phyloP scores from a whole-genome alignment of 2,797 vertebrate genomes.

The Darevskia mixta region DNA sequence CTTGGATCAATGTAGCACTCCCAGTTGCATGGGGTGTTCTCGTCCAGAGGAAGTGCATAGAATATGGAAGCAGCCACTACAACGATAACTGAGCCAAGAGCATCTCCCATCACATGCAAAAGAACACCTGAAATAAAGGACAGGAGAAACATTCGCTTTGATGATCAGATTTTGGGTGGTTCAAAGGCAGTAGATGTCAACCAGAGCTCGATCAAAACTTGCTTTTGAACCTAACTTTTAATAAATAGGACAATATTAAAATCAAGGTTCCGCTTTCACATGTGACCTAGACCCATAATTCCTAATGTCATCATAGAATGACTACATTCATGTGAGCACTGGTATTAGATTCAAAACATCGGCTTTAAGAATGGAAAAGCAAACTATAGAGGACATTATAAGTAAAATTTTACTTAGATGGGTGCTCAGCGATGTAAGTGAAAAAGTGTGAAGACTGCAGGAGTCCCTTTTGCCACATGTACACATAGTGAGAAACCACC shows the following conservation, averaged over 20 bases:
- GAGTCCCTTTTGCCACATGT: not conserved
- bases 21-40: slow-evolving; percentile 80
- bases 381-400: not conserved
- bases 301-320: not conserved
- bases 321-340: not conserved
- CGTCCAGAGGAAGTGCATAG: slow-evolving; percentile 78
- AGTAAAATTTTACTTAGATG: not conserved
- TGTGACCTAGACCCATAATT: not conserved
- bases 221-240: not conserved
- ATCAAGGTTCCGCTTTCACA: not conserved
- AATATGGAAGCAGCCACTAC: slow-evolving; percentile 86
- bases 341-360: not conserved
- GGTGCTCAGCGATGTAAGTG: too few species aligned
- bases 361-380: slow-evolving; percentile 40
- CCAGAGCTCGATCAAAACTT: not conserved
- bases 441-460: not conserved
- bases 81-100: slow-evolving; percentile 87
- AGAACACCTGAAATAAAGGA: slow-evolving; percentile 81
- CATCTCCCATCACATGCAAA: slow-evolving; percentile 88
- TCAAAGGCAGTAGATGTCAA: not conserved
- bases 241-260: not conserved
- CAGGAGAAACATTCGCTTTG: not conserved
- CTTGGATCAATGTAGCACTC: slow-evolving; percentile 89
- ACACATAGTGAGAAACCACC: not conserved
- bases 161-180: fast-evolving